Evolutionary conservation across 2,797 vertebrate genomes (phyloP).

Genomic region (Alexandromys oeconomus): DNA sequence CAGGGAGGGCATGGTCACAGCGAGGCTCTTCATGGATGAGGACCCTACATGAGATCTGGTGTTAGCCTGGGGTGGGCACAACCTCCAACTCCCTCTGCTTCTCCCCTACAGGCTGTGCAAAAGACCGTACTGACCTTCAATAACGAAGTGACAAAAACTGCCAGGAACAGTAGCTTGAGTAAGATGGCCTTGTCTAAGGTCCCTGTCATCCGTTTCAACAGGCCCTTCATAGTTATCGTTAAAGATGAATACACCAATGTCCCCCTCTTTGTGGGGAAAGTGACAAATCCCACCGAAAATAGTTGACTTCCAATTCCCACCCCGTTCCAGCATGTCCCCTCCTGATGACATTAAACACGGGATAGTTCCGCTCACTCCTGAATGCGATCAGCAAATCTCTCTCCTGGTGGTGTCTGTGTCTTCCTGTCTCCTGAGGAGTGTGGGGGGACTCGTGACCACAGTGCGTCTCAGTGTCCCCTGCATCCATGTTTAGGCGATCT

Average conservation of each 20-base stretch:
- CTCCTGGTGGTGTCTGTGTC: not conserved
- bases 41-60: rapidly evolving
- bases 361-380: no score
- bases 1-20: no score
- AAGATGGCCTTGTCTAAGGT: not conserved
- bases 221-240: slow-evolving; percentile 88
- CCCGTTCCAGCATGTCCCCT: no score
- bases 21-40: not conserved
- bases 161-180: not conserved
- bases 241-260: slow-evolving; percentile 82
- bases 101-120: slow-evolving; percentile 85
- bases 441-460: not conserved
- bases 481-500: not conserved
- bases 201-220: slow-evolving; percentile 77
- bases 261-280: slow-evolving; percentile 93
- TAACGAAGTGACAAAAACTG: slow-evolving; percentile 87
- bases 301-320: not conserved
- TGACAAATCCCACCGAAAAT: slow-evolving; percentile 89
- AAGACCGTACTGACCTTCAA: slow-evolving; percentile 90
- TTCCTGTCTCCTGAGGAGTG: not conserved
- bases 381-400: not conserved
- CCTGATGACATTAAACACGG: slow-evolving; percentile 60
- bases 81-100: not conserved
- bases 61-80: not conserved
- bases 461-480: not conserved